phyloP scores from a whole-genome alignment of 2,113 vertebrate genomes.

The Solea solea region DNA sequence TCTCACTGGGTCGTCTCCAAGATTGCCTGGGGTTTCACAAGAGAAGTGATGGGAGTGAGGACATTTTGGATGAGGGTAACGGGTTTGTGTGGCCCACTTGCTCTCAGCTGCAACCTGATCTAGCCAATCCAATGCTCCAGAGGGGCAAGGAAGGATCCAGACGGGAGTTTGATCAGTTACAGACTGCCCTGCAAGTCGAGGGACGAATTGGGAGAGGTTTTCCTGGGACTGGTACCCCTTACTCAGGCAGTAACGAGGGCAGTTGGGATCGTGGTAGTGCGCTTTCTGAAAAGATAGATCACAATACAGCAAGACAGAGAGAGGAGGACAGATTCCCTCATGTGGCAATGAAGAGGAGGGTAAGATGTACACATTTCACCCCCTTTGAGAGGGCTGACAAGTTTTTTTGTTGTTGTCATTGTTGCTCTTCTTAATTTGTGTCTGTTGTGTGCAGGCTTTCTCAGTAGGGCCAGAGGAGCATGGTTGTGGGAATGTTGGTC shows the following conservation, averaged over 20 bases:
- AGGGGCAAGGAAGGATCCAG: conserved; percentile 65
- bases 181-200: conserved; percentile 36
- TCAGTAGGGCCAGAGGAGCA: conserved; percentile 45
- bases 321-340: conserved; percentile 72
- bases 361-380: conserved; percentile 31
- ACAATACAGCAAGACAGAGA: conserved; percentile 29
- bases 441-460: conserved; percentile 48
- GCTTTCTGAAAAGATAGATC: conserved; percentile 64
- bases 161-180: conserved; percentile 66
- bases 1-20: conserved; percentile 54
- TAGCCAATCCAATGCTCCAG: conserved; percentile 46
- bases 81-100: conserved; percentile 45
- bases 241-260: conserved; percentile 49
- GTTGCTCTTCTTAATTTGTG: background rate
- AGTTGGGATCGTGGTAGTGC: conserved; percentile 49
- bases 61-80: conserved; percentile 40
- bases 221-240: conserved; percentile 48
- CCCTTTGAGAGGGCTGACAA: background rate
- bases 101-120: conserved; percentile 50
- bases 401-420: background rate
- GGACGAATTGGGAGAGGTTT: conserved; percentile 58
- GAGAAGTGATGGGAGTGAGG: conserved; percentile 41
- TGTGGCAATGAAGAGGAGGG: conserved; percentile 68
- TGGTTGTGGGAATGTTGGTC: conserved; percentile 30
- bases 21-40: conserved; percentile 49